phyloP scores from a whole-genome alignment of 2,113 vertebrate genomes.

The Neomonachus schauinslandi region DNA sequence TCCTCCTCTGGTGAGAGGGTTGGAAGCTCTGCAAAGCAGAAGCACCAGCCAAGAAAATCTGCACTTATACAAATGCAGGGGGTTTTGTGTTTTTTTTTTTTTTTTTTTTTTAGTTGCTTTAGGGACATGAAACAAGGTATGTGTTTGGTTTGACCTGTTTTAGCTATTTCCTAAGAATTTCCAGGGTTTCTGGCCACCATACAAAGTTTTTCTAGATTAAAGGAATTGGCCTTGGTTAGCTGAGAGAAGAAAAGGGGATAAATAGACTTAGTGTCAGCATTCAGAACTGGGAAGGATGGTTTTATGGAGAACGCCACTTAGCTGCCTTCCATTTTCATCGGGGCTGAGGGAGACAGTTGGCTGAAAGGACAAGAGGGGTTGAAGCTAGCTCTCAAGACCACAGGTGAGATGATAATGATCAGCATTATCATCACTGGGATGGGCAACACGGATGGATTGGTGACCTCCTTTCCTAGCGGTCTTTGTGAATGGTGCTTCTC shows the following conservation, averaged over 20 bases:
- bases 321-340: neutral
- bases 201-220: neutral
- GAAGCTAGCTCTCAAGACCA: neutral
- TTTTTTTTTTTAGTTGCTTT: neutral
- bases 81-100: too few relatives aligned
- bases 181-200: neutral
- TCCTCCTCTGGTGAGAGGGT: constrained; percentile 11
- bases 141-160: neutral
- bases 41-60: neutral
- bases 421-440: too few relatives aligned
- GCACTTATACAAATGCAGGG: neutral
- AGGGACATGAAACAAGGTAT: neutral
- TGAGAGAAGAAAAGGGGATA: neutral
- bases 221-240: neutral
- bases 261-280: neutral
- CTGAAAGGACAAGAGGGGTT: neutral
- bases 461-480: neutral
- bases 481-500: neutral
- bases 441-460: neutral
- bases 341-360: neutral
- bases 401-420: neutral
- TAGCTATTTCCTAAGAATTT: neutral
- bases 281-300: neutral
- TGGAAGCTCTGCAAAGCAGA: neutral
- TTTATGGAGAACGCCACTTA: neutral